Conservation (phyloP, 2,888 invertebrate genomes). For the Zootermopsis nevadensis region DNA sequence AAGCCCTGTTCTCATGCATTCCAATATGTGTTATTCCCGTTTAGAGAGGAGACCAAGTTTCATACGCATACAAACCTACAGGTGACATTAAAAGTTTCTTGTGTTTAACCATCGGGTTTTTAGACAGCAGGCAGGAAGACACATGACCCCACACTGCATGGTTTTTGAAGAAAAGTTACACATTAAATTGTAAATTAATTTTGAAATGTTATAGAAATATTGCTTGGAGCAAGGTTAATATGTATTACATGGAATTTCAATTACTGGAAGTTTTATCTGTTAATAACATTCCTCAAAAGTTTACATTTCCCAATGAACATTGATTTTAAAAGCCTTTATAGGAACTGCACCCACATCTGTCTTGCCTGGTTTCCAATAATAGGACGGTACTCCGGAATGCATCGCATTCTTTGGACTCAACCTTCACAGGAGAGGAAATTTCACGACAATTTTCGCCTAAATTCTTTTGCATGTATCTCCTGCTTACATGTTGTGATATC, state of each 20-base stretch:
- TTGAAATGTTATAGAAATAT: too few species aligned
- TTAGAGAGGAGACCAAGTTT: too few species aligned
- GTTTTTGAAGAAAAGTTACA: too few species aligned
- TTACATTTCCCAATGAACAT: background rate
- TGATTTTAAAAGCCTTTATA: background rate
- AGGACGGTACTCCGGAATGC: background rate
- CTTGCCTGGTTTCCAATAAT: background rate
- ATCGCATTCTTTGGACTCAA: background rate
- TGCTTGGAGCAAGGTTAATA: background rate
- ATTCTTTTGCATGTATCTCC: background rate
- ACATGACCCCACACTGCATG: too few species aligned
- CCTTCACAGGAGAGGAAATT: background rate
- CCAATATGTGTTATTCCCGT: too few species aligned
- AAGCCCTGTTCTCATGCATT: too few species aligned
- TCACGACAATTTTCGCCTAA: background rate
- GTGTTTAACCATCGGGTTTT: too few species aligned
- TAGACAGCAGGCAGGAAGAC: too few species aligned
- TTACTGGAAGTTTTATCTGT: background rate
- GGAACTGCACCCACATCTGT: background rate
- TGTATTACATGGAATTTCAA: background rate
- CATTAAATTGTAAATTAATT: too few species aligned
- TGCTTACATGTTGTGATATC: too few species aligned
- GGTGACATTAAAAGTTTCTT: too few species aligned
- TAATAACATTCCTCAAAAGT: conserved; percentile 10
- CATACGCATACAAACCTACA: too few species aligned